phyloP scores from a whole-genome alignment of 2,113 vertebrate species.

The Otis tarda region DNA sequence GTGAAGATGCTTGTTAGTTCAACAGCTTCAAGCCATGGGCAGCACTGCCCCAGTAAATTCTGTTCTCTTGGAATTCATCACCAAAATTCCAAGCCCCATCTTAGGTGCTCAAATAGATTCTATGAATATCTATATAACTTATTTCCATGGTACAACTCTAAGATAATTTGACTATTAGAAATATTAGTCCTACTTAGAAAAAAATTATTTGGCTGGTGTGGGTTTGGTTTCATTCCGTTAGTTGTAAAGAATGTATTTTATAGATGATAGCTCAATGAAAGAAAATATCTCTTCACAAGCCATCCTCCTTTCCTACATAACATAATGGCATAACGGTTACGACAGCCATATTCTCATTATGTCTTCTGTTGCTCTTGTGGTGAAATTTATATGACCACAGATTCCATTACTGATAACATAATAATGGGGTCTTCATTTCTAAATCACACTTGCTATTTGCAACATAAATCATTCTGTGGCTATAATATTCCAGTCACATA shows the following conservation, averaged over 20 bases:
- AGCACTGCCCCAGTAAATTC: too few species aligned
- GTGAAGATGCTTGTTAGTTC: not conserved
- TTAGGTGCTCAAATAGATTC: not conserved
- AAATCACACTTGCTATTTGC: not conserved
- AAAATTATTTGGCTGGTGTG: accelerated
- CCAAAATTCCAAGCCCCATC: not conserved
- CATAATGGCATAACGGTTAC: not conserved
- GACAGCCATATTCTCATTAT: not conserved
- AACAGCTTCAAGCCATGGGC: not conserved
- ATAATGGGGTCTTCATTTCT: not conserved
- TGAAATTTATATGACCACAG: not conserved
- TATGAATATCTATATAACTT: not conserved
- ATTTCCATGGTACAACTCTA: not conserved
- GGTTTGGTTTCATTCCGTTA: not conserved
- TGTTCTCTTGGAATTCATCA: not conserved
- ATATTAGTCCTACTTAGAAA: not conserved
- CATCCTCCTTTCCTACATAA: not conserved
- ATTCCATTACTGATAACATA: not conserved
- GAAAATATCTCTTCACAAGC: not conserved
- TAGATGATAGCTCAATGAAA: not conserved
- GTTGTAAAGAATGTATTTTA: not conserved
- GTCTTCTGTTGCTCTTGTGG: not conserved
- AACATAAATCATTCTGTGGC: not conserved
- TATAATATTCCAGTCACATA: not conserved
- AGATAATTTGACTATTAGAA: not conserved